phyloP scores from a whole-genome alignment of 2,888 invertebrate genomes.

The Trachelus troglodyta region DNA sequence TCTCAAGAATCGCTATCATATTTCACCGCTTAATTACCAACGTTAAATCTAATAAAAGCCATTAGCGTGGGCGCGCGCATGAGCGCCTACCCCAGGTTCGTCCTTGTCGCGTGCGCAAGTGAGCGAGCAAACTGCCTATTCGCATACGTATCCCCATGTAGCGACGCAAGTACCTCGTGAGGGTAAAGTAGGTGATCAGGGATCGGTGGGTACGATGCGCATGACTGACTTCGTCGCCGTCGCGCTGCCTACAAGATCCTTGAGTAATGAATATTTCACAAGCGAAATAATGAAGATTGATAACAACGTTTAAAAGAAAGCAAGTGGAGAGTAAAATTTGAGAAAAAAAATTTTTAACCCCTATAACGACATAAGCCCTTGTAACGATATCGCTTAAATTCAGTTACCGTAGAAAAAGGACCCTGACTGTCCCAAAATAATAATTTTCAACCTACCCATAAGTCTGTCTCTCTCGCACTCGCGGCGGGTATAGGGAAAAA shows the following conservation, averaged over 20 bases:
- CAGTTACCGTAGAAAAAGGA: neutral
- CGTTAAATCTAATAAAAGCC: slow-evolving; percentile 5
- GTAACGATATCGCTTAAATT: neutral
- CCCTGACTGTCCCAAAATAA: neutral
- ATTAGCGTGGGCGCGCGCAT: neutral
- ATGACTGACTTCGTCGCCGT: neutral
- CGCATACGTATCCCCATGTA: neutral
- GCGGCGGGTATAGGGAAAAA: neutral
- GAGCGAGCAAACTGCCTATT: neutral
- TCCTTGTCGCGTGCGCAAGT: neutral
- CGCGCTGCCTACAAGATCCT: neutral
- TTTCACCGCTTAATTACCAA: slow-evolving; percentile 6
- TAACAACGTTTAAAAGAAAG: neutral
- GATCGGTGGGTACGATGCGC: neutral
- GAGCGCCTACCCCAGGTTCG: neutral
- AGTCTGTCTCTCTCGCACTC: neutral
- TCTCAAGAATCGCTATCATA: neutral
- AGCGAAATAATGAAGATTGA: neutral
- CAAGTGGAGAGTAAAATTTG: neutral
- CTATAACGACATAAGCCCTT: too few species aligned
- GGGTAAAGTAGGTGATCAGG: neutral
- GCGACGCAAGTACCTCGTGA: neutral
- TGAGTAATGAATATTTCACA: neutral
- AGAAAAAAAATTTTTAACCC: neutral
- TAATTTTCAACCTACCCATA: neutral